Percentiles rank a stretch among this genome's conserved stretches.
Evolutionary conservation across 1,140 invertebrate genomes (phyloP).

Genomic region (Acyrthosiphon pisum): DNA sequence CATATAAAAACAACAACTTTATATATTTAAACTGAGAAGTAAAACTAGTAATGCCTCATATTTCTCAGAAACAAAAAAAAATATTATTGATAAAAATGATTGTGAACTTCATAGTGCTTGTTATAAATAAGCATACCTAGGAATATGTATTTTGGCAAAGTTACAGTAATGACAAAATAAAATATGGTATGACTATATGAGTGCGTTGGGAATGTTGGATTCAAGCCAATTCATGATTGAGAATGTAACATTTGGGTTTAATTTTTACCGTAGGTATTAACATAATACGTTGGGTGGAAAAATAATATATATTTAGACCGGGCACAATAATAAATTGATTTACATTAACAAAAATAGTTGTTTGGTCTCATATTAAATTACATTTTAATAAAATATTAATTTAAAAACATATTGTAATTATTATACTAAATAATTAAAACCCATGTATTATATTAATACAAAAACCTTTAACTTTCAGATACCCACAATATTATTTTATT

Average conservation of each 20-base stretch:
- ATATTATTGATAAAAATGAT: constrained; percentile 34
- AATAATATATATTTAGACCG: neutral
- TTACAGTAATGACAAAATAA: neutral
- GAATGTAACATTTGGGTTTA: constrained; percentile 31
- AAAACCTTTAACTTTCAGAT: no score
- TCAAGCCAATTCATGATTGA: constrained; percentile 23
- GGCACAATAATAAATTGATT: neutral
- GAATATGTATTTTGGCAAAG: constrained; percentile 48
- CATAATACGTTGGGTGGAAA: neutral
- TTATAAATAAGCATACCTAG: constrained; percentile 37
- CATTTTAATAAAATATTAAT: no score
- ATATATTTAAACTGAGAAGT: neutral
- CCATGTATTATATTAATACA: no score
- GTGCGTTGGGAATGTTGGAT: constrained; percentile 43
- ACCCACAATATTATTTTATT: no score
- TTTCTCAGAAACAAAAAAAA: constrained; percentile 15
- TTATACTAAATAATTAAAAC: no score
- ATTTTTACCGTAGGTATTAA: constrained; percentile 21
- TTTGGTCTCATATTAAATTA: no score
- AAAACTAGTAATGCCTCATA: neutral
- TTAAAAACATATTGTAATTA: no score
- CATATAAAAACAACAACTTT: neutral
- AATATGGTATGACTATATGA: neutral
- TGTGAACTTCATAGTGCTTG: constrained; percentile 16
- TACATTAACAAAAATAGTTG: neutral